Base-by-base conservation (phyloP, 2,113 vertebrate species). In the Melanerpes aurifrons region DNA sequence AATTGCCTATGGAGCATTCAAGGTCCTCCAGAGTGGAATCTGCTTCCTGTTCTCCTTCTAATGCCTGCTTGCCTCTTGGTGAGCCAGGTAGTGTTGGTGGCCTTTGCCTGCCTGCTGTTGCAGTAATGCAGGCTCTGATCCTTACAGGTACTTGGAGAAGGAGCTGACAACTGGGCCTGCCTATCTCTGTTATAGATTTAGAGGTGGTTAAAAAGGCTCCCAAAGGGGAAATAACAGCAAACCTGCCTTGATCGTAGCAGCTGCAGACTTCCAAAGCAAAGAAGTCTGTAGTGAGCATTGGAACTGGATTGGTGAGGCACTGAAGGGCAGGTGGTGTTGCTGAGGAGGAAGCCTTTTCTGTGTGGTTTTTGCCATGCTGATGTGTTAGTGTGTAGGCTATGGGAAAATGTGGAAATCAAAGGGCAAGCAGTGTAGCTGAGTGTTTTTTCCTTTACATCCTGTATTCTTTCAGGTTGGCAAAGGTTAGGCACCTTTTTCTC, bases 231-330 rank as follows among this genome's bases (percentile, higher is more conserved):
- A 15, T 45, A 40, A 31, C 0, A 0, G 12, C 14, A 16, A 70
- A 12, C 37, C 22, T 61, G 61, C 29, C 70, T 57, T 66, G 50
- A 14, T 85, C n/a, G 24, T 26, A 45, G 50, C 64, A 62, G 20
- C 73, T 57, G 32, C 74, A 64, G 66, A 1, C 22, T 79, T 59
- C 68, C 57, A 2, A 85, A 59, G 71, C 15, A 10, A 40, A 8
- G 59, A 28, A 56, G 50, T 53, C 4, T 0, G 0, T 6, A 31
- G 62, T 9, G 40, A 59, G 24, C 0, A 0, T 26, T 92, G 84
- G 82, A 78, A 6, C 25, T 31, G 69, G n/a, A 53, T 8, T 61
- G 70, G 32, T 75, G 78, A 66, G 87, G 74, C 63, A 15, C 74
- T 40, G 81, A n/a, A 79, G 87, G 85, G 93, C 91, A 87, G 78